Percentiles rank a stretch among this genome's conserved stretches.
phyloP scores from a whole-genome alignment of 2,113 vertebrate genomes.

The rabbit (Oryctolagus cuniculus) region DNA sequence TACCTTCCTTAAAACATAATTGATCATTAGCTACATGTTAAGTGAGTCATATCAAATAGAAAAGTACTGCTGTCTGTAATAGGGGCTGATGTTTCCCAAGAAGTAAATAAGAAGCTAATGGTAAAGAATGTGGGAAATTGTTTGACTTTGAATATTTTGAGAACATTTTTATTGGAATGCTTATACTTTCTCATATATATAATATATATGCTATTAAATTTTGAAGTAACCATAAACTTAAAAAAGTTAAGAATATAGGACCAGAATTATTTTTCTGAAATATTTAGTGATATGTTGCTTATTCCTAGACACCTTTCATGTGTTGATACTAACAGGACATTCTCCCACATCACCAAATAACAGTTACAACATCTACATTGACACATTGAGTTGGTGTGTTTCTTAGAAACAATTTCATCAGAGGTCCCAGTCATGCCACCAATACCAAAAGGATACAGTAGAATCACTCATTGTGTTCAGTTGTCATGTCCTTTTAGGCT shows the following conservation, averaged over 20 bases:
- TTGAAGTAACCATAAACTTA: not conserved
- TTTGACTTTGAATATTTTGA: constrained; percentile 14
- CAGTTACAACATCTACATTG: not conserved
- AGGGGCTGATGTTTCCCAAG: not conserved
- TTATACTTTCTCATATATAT: not conserved
- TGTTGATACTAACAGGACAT: not conserved
- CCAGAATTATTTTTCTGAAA: not conserved
- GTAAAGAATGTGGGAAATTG: not conserved
- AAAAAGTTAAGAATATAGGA: not conserved
- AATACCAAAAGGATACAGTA: not conserved
- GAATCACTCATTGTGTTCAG: not conserved
- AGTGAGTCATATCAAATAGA: constrained; percentile 4
- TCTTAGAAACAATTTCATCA: not conserved
- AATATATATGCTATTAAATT: not conserved
- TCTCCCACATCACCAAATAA: not conserved
- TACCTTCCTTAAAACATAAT: not conserved
- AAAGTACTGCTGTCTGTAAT: constrained; percentile 4
- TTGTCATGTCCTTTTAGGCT: not conserved
- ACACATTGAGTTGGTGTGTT: not conserved
- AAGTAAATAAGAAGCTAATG: not conserved
- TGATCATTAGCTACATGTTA: not conserved
- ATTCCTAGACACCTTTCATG: not conserved
- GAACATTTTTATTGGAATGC: not conserved
- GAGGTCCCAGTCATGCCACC: not conserved
- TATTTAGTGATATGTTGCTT: not conserved